These are phyloP conservation scores for Brachyistius frenatus DNA, from an alignment of 2,113 vertebrate species.

Conservation along the genomic window DNA sequence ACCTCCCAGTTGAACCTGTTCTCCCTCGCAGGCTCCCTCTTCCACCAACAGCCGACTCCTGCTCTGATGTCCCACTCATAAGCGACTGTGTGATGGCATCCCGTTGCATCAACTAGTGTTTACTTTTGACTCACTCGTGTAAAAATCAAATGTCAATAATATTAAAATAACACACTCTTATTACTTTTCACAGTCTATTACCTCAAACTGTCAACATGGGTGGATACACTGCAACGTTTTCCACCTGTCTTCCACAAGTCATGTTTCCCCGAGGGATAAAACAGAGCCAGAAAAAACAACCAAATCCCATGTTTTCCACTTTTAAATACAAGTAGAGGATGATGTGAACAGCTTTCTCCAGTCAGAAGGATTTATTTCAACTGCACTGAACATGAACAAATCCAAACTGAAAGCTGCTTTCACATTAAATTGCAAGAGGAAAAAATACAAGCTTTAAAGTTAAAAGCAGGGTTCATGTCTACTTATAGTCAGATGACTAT, in stretches of 20 bases:
- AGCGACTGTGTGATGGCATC: background rate
- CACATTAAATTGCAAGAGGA: background rate
- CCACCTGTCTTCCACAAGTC: slow-evolving; percentile 28
- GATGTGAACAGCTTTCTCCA: slow-evolving; percentile 30
- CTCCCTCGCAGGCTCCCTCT: background rate
- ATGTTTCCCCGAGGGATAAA: slow-evolving; percentile 12
- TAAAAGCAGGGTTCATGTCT: no score
- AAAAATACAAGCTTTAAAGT: background rate
- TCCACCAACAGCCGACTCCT: background rate
- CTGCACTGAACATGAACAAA: slow-evolving; percentile 18
- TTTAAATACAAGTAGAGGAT: slow-evolving; percentile 27
- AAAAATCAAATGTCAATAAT: background rate
- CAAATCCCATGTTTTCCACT: slow-evolving; percentile 10
- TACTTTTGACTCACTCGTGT: background rate
- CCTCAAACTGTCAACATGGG: slow-evolving; percentile 31
- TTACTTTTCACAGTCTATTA: slow-evolving; percentile 13
- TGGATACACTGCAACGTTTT: slow-evolving; percentile 26
- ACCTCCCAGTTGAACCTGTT: slow-evolving; percentile 29
- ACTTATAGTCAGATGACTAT: no score
- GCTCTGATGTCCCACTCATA: background rate
- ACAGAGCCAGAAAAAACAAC: slow-evolving; percentile 28
- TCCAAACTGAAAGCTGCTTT: background rate
- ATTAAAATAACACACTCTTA: slow-evolving; percentile 2
- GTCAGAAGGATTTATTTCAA: background rate
- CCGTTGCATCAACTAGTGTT: background rate